Evolutionary conservation across 2,113 vertebrate genomes (phyloP).

Genomic region (Stomatorhinus ivindoensis): DNA sequence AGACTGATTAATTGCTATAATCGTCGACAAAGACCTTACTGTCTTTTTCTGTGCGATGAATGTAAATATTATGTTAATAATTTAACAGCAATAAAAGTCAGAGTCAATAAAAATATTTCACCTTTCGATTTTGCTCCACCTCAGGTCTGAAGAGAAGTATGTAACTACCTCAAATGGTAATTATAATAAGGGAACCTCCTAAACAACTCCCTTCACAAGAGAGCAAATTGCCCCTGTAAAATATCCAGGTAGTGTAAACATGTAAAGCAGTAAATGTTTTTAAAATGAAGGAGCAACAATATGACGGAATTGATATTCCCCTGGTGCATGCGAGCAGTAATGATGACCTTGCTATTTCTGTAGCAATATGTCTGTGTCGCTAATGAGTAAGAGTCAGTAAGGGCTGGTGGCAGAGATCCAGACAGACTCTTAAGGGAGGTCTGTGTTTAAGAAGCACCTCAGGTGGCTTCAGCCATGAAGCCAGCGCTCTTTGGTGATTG

Average conservation of each 20-base stretch:
- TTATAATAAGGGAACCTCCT: neutral
- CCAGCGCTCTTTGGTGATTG: neutral
- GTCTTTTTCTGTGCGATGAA: neutral
- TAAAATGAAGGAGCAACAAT: neutral
- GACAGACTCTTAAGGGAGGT: neutral
- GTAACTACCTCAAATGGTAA: neutral
- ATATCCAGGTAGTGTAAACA: neutral
- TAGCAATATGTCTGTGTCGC: neutral
- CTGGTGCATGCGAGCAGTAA: neutral
- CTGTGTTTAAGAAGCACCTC: neutral
- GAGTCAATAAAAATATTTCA: slow-evolving; percentile 1
- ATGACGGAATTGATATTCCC: neutral
- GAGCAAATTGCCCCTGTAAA: neutral
- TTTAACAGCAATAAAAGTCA: slow-evolving; percentile 5
- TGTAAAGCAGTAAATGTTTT: neutral
- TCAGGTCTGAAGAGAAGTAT: neutral
- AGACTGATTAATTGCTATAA: neutral
- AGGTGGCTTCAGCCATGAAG: neutral
- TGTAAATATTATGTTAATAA: neutral
- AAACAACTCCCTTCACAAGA: neutral
- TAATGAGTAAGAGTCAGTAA: neutral
- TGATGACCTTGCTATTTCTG: neutral
- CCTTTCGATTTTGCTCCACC: neutral
- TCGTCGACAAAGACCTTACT: neutral
- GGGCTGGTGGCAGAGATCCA: neutral